Evolutionary conservation across 2,888 invertebrate species (phyloP).

Genomic region (Sinopyrophorus schimmeli): DNA sequence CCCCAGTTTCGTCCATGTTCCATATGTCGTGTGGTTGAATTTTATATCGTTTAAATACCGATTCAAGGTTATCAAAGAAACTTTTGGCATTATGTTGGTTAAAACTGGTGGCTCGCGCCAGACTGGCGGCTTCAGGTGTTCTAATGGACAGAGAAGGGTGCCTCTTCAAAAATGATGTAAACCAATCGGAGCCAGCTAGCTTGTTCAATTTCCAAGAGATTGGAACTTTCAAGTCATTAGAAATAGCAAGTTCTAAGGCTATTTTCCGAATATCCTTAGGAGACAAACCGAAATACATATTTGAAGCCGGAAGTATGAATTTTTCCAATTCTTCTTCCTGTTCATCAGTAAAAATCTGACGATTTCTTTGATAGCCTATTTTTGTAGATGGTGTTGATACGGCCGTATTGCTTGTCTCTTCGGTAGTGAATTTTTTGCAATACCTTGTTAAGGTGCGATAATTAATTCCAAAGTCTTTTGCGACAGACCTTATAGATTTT

Average conservation of each 20-base stretch:
- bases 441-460: slow-evolving; percentile 19
- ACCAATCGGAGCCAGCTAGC: slow-evolving; percentile 45
- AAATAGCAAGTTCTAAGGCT: slow-evolving; percentile 35
- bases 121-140: slow-evolving; percentile 41
- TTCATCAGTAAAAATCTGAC: slow-evolving; percentile 25
- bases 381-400: slow-evolving; percentile 2
- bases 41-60: slow-evolving; percentile 32
- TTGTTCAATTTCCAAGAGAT: slow-evolving; percentile 33
- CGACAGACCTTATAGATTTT: slow-evolving; percentile 19
- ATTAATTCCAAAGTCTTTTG: slow-evolving; percentile 21
- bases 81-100: slow-evolving; percentile 38
- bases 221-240: slow-evolving; percentile 31
- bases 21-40: slow-evolving; percentile 35
- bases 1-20: slow-evolving; percentile 26
- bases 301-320: slow-evolving; percentile 22
- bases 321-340: slow-evolving; percentile 24
- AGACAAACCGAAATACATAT: slow-evolving; percentile 34
- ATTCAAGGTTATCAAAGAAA: slow-evolving; percentile 37
- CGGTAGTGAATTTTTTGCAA: slow-evolving; percentile 13
- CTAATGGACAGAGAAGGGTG: slow-evolving; percentile 38
- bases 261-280: slow-evolving; percentile 35
- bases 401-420: slow-evolving; percentile 1
- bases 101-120: slow-evolving; percentile 40
- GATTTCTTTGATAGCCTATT: slow-evolving; percentile 17
- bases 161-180: slow-evolving; percentile 40